phyloP scores from a whole-genome alignment of 2,113 vertebrate genomes.

The Chaenogobius annularis region DNA sequence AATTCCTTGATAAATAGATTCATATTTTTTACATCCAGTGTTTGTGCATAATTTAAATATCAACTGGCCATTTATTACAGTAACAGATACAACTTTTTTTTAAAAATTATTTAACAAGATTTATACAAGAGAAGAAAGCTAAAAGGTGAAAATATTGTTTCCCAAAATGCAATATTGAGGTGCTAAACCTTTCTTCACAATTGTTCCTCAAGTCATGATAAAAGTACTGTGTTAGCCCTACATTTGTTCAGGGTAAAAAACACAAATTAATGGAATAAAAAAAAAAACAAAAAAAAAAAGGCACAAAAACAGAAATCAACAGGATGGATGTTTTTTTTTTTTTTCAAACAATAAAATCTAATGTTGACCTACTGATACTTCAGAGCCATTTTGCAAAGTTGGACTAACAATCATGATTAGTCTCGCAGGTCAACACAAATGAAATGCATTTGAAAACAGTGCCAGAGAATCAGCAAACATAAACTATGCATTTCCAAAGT shows the following conservation, averaged over 20 bases:
- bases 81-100: not conserved
- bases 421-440: constrained; percentile 3
- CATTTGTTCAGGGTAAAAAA: constrained; percentile 27
- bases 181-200: constrained; percentile 31
- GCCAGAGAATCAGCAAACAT: not conserved
- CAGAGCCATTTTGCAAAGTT: constrained; percentile 13
- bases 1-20: not conserved
- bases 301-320: constrained; percentile 62
- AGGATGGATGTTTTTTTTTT: constrained; percentile 21
- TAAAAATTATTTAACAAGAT: not conserved
- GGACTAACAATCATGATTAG: not conserved
- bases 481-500: not conserved
- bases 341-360: not conserved
- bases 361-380: constrained; percentile 2
- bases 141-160: constrained; percentile 58
- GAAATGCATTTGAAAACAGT: not conserved
- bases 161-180: constrained; percentile 40
- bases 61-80: not conserved
- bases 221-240: constrained; percentile 39
- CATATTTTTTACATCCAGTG: constrained; percentile 1
- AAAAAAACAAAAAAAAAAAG: constrained; percentile 44
- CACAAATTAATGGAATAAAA: constrained; percentile 12
- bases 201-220: constrained; percentile 28
- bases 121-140: constrained; percentile 9
- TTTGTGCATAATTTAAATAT: not conserved